Percentiles rank a stretch among this genome's conserved stretches.
Evolutionary conservation across 2,797 vertebrate species (phyloP).

Genomic region (Lacerta agilis): DNA sequence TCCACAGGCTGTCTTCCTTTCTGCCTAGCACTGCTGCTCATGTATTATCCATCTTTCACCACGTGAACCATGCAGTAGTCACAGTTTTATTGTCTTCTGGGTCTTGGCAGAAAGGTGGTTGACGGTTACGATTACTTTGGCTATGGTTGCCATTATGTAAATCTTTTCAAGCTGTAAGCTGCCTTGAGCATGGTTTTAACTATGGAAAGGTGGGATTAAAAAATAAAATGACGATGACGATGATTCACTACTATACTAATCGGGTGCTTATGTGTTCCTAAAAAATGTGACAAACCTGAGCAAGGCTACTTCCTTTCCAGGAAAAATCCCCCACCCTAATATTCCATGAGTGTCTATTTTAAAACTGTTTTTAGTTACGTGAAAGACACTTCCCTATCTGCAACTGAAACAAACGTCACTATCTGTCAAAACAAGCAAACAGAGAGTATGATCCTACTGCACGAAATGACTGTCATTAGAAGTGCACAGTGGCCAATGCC

Average conservation of each 20-base stretch:
- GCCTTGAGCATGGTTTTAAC: no score
- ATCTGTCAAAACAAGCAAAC: not conserved
- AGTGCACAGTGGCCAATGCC: not conserved
- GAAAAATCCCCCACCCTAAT: not conserved
- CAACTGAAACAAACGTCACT: not conserved
- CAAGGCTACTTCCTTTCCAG: not conserved
- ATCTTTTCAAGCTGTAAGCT: no score
- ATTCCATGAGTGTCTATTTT: not conserved
- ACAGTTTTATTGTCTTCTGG: constrained; percentile 8
- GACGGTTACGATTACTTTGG: not conserved
- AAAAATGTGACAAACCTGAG: not conserved
- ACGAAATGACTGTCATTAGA: not conserved
- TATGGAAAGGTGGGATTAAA: no score
- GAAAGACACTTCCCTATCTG: not conserved
- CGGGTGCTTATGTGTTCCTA: not conserved
- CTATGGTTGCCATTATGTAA: no score
- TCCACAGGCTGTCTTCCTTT: constrained; percentile 7
- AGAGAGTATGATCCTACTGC: not conserved
- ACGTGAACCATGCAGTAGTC: not conserved
- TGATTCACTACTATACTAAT: not conserved
- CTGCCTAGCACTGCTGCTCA: not conserved
- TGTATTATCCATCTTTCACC: not conserved
- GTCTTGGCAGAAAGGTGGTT: not conserved
- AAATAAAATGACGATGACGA: no score
- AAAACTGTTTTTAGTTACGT: not conserved